phyloP scores from a whole-genome alignment of 2,888 invertebrate genomes.

The Platycnemis pennipes region DNA sequence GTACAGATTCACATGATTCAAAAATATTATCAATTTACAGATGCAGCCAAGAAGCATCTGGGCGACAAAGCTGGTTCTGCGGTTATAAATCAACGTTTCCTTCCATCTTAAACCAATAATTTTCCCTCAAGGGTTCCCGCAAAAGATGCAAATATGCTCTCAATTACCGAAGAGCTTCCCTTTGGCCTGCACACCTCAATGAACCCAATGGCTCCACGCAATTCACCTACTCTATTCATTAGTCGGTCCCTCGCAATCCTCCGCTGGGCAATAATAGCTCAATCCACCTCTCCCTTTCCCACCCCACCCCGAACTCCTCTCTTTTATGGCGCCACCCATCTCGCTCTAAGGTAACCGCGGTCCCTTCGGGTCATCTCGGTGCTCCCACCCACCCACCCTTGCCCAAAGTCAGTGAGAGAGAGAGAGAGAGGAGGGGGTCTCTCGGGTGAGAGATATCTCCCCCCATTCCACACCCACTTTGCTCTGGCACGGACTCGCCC shows the following conservation, averaged over 20 bases:
- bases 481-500: background rate
- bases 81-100: no score
- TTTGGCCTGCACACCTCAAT: background rate
- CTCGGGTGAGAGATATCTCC: no score
- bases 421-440: no score
- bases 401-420: no score
- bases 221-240: background rate
- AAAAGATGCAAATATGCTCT: no score
- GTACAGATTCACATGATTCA: no score
- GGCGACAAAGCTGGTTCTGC: no score
- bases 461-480: background rate
- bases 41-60: no score
- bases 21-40: no score
- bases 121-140: no score
- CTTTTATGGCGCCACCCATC: slow-evolving; percentile 31
- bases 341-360: slow-evolving; percentile 20
- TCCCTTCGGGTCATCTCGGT: background rate
- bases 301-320: background rate
- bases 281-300: background rate
- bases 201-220: background rate
- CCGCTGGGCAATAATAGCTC: background rate
- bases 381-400: background rate
- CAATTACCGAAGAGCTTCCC: no score
- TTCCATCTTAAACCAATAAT: no score
- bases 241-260: background rate